Conservation (phyloP, 2,113 vertebrate species). For the Raja brachyura region DNA sequence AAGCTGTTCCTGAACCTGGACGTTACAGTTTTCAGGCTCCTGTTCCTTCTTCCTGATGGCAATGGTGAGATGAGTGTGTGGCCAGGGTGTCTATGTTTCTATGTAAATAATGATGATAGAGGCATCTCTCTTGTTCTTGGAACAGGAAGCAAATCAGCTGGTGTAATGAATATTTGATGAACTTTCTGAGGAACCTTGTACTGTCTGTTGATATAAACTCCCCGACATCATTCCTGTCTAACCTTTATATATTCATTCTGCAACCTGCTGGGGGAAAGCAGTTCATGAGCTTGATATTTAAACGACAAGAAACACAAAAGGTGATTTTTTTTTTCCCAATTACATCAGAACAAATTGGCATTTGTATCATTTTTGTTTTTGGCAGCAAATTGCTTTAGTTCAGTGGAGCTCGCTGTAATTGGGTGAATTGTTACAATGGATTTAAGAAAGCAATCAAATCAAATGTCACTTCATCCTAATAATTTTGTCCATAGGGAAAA, state of each 20-base stretch:
- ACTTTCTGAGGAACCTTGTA: too few species aligned
- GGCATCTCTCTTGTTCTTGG: background rate
- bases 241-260: background rate
- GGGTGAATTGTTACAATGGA: background rate
- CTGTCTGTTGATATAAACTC: background rate
- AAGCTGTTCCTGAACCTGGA: too few species aligned
- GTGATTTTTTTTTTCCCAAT: background rate
- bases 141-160: background rate
- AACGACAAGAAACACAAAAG: background rate
- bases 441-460: background rate
- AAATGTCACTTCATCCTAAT: background rate
- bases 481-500: background rate
- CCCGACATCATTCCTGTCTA: background rate
- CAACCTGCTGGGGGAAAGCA: background rate
- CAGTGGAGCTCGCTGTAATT: background rate
- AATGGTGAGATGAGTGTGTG: too few species aligned
- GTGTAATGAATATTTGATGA: background rate
- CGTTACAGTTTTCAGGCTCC: too few species aligned
- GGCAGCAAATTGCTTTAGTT: background rate
- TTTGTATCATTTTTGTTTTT: background rate
- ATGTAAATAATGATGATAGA: background rate
- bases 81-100: too few species aligned
- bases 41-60: too few species aligned
- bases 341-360: background rate
- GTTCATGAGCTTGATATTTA: background rate